Conservation (phyloP, 1,140 invertebrate species). For the Nasonia longicornis region DNA sequence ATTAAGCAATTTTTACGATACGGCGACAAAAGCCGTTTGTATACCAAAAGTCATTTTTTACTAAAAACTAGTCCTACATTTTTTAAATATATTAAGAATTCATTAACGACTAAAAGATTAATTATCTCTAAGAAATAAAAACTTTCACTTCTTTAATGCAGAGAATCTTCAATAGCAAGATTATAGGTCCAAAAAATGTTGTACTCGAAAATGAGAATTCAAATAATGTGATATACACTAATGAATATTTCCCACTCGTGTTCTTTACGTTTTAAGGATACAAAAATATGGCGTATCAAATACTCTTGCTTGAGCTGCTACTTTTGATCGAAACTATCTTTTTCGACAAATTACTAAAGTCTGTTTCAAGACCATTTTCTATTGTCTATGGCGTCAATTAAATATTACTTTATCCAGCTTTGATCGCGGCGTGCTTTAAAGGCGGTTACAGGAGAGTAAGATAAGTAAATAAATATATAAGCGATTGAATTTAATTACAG, state of each 20-base stretch:
- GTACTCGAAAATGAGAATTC: neutral
- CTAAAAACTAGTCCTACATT: neutral
- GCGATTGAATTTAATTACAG: slow-evolving; percentile 58
- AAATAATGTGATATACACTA: neutral
- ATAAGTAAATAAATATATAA: slow-evolving; percentile 41
- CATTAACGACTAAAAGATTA: neutral
- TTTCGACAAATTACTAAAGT: neutral
- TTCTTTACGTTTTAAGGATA: neutral
- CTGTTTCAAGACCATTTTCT: slow-evolving; percentile 41
- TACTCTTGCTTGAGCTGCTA: neutral
- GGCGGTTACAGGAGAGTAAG: slow-evolving; percentile 34
- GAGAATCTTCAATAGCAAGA: neutral
- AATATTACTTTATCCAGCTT: slow-evolving; percentile 41
- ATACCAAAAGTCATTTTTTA: neutral
- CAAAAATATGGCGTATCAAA: neutral
- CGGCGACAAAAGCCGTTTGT: slow-evolving; percentile 1
- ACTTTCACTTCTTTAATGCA: neutral
- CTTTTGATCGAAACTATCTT: neutral
- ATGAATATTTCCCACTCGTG: neutral
- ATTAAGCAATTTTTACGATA: slow-evolving; percentile 12
- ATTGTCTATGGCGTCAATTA: slow-evolving; percentile 47
- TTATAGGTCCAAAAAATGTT: neutral
- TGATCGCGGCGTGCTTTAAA: slow-evolving; percentile 33
- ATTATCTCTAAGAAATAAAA: slow-evolving; percentile 1
- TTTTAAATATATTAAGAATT: neutral